These are phyloP conservation scores for Tachuris rubrigastra DNA, from an alignment of 2,113 vertebrate species.

Conservation along the genomic window DNA sequence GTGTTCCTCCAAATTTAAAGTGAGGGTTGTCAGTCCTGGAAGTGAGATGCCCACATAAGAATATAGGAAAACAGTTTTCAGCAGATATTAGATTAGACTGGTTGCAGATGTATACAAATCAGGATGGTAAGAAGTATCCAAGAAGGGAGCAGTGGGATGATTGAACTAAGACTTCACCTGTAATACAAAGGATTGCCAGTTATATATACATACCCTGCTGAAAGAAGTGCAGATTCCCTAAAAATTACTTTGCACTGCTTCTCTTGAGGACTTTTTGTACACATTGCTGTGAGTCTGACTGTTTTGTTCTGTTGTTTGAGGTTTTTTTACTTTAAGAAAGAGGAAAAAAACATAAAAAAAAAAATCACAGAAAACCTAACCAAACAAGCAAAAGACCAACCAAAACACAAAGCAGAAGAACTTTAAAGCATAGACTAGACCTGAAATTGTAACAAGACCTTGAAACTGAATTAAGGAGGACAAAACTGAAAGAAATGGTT, in stretches of 20 bases:
- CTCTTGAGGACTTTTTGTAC: background rate
- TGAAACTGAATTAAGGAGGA: background rate
- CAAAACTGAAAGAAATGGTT: background rate
- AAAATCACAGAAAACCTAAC: background rate
- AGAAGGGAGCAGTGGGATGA: background rate
- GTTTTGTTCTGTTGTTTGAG: background rate
- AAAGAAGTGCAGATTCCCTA: background rate
- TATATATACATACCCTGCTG: background rate
- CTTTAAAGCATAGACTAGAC: background rate
- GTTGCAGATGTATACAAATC: background rate
- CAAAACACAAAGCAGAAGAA: no score
- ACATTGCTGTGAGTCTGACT: background rate
- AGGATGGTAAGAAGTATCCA: background rate
- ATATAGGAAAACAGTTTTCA: background rate
- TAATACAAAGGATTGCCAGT: background rate
- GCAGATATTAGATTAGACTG: background rate
- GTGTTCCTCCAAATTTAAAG: background rate
- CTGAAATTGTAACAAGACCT: background rate
- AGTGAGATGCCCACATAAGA: background rate
- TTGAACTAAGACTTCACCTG: background rate
- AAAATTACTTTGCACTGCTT: background rate
- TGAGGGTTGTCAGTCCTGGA: background rate
- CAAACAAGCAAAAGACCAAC: background rate
- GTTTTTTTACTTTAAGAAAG: background rate
- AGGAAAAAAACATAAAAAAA: background rate